These are phyloP conservation scores for Bicyclus anynana DNA, from an alignment of 1,140 invertebrate species.

Conservation along the genomic window DNA sequence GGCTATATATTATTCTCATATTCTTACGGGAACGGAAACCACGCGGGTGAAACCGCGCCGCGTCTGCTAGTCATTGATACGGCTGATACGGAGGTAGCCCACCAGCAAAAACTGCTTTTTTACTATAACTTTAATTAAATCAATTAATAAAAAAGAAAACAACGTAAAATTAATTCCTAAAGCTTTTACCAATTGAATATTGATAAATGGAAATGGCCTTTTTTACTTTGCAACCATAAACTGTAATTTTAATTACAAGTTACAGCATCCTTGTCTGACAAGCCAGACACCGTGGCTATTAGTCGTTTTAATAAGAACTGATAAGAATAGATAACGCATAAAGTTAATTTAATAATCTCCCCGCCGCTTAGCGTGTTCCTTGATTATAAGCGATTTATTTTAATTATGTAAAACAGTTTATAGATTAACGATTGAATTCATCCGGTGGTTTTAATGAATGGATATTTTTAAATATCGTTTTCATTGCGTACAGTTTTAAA, in stretches of 20 bases:
- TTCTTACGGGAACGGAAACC: no score
- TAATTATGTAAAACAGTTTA: conserved; percentile 24
- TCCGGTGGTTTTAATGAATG: conserved; percentile 8
- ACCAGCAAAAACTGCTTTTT: no score
- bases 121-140: no score
- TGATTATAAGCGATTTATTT: conserved; percentile 21
- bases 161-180: neutral
- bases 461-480: conserved; percentile 2
- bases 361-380: conserved; percentile 7
- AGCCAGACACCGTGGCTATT: conserved; percentile 4
- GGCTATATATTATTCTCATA: no score
- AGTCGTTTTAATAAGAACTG: conserved; percentile 20
- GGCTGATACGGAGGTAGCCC: no score
- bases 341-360: conserved; percentile 26
- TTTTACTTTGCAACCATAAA: neutral
- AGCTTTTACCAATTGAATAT: neutral
- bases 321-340: conserved; percentile 23
- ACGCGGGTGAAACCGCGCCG: no score
- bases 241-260: neutral
- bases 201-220: neutral
- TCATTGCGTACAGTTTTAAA: neutral
- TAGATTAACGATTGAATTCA: conserved; percentile 15
- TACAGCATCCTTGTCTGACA: neutral
- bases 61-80: no score
- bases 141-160: no score